Conservation (phyloP, 1,140 invertebrate genomes). For the Platyura marginata region DNA sequence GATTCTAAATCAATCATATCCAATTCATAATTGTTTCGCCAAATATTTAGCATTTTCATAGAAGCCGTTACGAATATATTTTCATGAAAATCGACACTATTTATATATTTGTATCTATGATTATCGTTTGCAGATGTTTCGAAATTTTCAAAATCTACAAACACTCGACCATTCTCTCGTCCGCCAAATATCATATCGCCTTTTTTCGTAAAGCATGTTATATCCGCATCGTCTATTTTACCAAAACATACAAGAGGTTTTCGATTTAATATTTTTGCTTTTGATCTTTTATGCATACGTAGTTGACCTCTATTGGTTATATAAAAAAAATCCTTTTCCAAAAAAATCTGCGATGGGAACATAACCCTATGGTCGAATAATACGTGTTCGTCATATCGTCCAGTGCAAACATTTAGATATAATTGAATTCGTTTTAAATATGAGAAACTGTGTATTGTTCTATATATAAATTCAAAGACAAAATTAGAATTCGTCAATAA, state of each 20-base stretch:
- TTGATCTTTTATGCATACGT: conserved; percentile 12
- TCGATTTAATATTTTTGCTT: conserved; percentile 10
- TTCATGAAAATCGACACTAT: conserved; percentile 13
- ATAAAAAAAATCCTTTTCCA: conserved; percentile 13
- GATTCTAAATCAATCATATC: conserved; percentile 15
- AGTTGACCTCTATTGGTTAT: conserved; percentile 14
- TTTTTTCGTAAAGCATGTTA: conserved; percentile 16
- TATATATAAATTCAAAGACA: not conserved
- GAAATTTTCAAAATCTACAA: conserved; percentile 8
- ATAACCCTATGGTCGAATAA: conserved; percentile 18
- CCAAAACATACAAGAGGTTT: conserved; percentile 11
- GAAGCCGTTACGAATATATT: conserved; percentile 15
- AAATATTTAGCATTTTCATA: conserved; percentile 13
- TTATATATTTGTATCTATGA: conserved; percentile 13
- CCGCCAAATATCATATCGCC: conserved; percentile 17
- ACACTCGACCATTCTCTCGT: conserved; percentile 11
- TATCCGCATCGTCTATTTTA: conserved; percentile 11
- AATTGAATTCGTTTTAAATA: conserved; percentile 13
- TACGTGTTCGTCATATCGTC: conserved; percentile 12
- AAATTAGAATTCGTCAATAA: not conserved
- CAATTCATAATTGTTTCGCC: conserved; percentile 15
- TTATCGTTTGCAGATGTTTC: conserved; percentile 11
- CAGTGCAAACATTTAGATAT: conserved; percentile 14
- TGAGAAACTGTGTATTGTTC: conserved; percentile 6
- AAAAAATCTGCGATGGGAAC: conserved; percentile 16